Percentiles rank a stretch among this genome's conserved stretches.
These are phyloP conservation scores for Hemitrygon akajei DNA, from an alignment of 2,797 vertebrate species.

Conservation along the genomic window DNA sequence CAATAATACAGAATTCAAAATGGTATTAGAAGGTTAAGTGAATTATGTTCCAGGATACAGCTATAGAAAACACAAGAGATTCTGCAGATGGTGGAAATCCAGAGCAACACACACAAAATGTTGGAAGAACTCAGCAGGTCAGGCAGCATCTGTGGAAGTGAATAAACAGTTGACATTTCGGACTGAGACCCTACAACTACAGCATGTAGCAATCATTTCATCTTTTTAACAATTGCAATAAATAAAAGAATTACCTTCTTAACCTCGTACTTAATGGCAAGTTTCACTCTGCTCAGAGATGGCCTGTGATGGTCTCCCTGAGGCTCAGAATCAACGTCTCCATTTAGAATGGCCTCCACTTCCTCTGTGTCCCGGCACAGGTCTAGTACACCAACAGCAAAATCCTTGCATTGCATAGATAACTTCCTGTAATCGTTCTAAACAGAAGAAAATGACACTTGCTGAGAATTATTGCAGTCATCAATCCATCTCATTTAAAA, in stretches of 20 bases:
- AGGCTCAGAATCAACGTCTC: slow-evolving; percentile 77
- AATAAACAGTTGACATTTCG: too few relatives aligned
- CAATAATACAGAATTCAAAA: not conserved
- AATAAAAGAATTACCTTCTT: slow-evolving; percentile 72
- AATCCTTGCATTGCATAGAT: slow-evolving; percentile 98
- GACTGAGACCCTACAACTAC: not conserved
- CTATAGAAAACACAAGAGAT: not conserved
- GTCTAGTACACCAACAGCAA: slow-evolving; percentile 89
- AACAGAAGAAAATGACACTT: slow-evolving; percentile 40
- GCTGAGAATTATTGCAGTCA: slow-evolving; percentile 10
- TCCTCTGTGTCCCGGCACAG: slow-evolving; percentile 92
- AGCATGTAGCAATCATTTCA: not conserved
- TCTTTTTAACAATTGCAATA: not conserved
- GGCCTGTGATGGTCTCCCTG: slow-evolving; percentile 77
- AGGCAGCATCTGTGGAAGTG: too few relatives aligned
- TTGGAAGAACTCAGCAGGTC: too few relatives aligned
- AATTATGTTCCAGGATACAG: not conserved
- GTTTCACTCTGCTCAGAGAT: slow-evolving; percentile 83
- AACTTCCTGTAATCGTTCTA: slow-evolving; percentile 93
- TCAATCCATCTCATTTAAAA: too few relatives aligned
- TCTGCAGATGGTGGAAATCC: too few relatives aligned
- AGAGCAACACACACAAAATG: too few relatives aligned
- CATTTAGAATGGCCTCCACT: slow-evolving; percentile 89
- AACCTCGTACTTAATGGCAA: slow-evolving; percentile 92
- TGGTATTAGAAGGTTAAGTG: not conserved